Conservation (phyloP, 2,113 vertebrate genomes). For the Ariopsis seemanni region DNA sequence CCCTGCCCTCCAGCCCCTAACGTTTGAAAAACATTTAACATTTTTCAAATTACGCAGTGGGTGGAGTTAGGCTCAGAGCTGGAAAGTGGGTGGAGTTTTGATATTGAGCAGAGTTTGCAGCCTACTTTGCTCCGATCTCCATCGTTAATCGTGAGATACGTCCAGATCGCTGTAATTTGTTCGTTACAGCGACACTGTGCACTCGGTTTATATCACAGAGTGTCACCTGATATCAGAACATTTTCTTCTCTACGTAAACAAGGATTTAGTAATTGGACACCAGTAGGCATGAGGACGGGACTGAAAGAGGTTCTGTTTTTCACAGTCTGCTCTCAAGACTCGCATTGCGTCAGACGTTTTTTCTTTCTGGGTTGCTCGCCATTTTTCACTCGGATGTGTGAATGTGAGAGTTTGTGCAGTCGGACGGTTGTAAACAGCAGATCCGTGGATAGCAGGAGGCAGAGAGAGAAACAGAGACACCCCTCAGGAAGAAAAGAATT, state of each 20-base stretch:
- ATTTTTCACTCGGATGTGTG: not conserved
- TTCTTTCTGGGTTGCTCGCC: not conserved
- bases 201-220: not conserved
- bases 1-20: too few relatives aligned
- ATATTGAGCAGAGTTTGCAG: not conserved
- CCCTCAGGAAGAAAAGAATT: constrained; percentile 33
- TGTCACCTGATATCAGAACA: not conserved
- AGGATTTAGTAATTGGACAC: not conserved
- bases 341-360: not conserved
- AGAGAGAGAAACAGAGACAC: constrained; percentile 16
- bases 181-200: not conserved
- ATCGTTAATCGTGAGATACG: not conserved
- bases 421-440: not conserved
- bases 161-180: too few relatives aligned
- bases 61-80: too few relatives aligned
- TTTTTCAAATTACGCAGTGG: too few relatives aligned
- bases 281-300: not conserved
- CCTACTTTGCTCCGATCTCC: too few relatives aligned
- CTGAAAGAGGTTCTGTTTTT: too few relatives aligned
- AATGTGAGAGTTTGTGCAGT: not conserved
- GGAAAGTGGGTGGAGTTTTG: too few relatives aligned
- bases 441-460: constrained; percentile 17
- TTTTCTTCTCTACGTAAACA: not conserved
- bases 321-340: not conserved
- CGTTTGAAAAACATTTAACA: too few relatives aligned